A percentile compares a stretch with the other conserved stretches of the same genome.
Conservation (phyloP, 2,113 vertebrate species). For the Aythya baeri region DNA sequence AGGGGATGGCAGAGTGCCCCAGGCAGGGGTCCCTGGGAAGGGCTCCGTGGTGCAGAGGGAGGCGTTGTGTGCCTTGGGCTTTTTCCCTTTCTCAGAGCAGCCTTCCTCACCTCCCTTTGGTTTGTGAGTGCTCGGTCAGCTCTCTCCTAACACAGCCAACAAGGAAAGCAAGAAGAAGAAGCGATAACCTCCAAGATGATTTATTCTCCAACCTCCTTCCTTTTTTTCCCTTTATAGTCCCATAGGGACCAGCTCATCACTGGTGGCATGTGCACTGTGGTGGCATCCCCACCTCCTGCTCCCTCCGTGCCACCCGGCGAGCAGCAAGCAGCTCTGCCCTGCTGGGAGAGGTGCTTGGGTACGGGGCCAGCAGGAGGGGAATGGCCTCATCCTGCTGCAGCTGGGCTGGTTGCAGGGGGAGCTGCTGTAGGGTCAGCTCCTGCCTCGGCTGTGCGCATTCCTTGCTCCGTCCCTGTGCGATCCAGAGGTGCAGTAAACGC, state of each 20-base stretch:
- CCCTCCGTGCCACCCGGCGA: no score
- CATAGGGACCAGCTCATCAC: background rate
- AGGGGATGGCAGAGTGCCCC: background rate
- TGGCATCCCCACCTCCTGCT: no score
- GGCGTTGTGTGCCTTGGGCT: background rate
- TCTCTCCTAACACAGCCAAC: background rate
- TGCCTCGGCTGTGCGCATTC: background rate
- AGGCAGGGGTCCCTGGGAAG: background rate
- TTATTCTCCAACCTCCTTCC: background rate
- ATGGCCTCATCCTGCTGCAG: background rate
- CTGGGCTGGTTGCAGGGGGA: background rate
- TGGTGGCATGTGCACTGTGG: no score
- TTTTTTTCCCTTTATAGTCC: background rate
- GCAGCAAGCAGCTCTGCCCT: background rate
- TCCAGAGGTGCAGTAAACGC: background rate
- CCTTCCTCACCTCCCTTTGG: background rate
- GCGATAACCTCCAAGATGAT: background rate
- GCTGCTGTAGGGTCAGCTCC: background rate
- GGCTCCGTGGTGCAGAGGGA: background rate
- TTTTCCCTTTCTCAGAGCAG: background rate
- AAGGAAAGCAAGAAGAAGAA: background rate
- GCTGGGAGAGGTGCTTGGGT: background rate
- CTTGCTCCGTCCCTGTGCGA: background rate
- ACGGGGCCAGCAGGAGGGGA: background rate
- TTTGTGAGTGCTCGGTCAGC: background rate